Percentiles rank a stretch among this genome's conserved stretches.
These are phyloP conservation scores for Pollenia angustigena DNA, from an alignment of 2,888 invertebrate genomes.

Conservation along the genomic window DNA sequence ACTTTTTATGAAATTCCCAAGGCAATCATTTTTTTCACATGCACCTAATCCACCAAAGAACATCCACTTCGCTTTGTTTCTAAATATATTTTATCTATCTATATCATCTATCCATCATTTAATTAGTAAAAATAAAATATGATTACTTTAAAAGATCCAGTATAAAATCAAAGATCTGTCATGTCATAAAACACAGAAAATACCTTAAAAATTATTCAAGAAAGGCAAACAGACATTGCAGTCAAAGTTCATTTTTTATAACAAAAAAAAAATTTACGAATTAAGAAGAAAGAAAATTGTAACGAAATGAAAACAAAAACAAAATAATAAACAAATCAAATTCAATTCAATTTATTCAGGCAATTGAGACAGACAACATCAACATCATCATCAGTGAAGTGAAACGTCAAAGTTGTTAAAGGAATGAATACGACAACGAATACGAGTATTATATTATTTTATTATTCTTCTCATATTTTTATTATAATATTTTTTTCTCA, in stretches of 20 bases:
- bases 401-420: constrained; percentile 42
- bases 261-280: constrained; percentile 34
- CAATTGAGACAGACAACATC: constrained; percentile 62
- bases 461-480: constrained; percentile 40
- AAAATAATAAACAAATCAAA: constrained; percentile 53
- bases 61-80: neutral
- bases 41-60: neutral
- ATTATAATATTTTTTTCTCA: neutral
- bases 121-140: constrained; percentile 4
- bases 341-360: constrained; percentile 64
- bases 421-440: constrained; percentile 9
- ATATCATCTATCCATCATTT: constrained; percentile 22
- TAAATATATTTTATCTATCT: too few relatives aligned
- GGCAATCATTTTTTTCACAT: neutral
- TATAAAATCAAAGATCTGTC: neutral
- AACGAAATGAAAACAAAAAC: constrained; percentile 41
- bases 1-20: neutral
- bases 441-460: constrained; percentile 25
- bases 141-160: neutral
- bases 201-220: neutral
- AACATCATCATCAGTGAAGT: constrained; percentile 11
- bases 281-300: constrained; percentile 32
- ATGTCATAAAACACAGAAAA: constrained; percentile 4
- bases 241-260: constrained; percentile 64
- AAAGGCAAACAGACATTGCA: neutral